Percentiles rank a stretch among this genome's conserved stretches.
Conservation (phyloP, 2,888 invertebrate genomes). For the Epinotia bilunana region DNA sequence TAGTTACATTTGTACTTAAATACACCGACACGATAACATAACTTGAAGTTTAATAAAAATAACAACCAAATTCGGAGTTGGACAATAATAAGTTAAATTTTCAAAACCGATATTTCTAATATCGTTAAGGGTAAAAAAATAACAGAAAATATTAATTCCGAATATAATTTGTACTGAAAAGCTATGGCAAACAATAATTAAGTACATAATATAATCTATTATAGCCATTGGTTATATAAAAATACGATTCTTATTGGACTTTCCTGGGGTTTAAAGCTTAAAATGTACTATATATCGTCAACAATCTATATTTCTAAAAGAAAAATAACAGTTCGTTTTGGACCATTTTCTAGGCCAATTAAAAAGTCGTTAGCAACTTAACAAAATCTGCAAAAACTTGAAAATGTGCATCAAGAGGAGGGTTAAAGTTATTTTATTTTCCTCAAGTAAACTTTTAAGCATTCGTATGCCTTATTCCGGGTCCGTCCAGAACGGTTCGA, state of each 20-base stretch:
- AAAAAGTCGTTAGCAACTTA: no score
- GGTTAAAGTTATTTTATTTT: no score
- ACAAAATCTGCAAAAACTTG: no score
- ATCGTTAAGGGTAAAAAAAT: neutral
- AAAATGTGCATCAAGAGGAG: no score
- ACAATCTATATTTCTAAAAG: neutral
- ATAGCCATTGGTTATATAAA: constrained; percentile 8
- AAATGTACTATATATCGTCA: constrained; percentile 4
- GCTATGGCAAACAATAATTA: constrained; percentile 47
- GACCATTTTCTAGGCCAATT: no score
- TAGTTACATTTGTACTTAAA: constrained; percentile 3
- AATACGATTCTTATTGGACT: neutral
- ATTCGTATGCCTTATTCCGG: no score
- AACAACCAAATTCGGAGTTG: constrained; percentile 17
- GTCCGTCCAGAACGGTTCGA: no score
- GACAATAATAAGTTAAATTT: constrained; percentile 8
- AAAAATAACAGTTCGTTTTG: neutral
- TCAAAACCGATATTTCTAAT: constrained; percentile 16
- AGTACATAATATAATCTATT: constrained; percentile 5
- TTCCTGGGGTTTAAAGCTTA: constrained; percentile 1
- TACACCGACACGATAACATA: neutral
- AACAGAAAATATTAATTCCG: constrained; percentile 10
- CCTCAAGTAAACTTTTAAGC: no score
- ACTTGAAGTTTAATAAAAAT: neutral
- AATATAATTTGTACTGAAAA: constrained; percentile 48